phyloP scores from a whole-genome alignment of 2,888 invertebrate genomes.

The Tiliacea citrago region DNA sequence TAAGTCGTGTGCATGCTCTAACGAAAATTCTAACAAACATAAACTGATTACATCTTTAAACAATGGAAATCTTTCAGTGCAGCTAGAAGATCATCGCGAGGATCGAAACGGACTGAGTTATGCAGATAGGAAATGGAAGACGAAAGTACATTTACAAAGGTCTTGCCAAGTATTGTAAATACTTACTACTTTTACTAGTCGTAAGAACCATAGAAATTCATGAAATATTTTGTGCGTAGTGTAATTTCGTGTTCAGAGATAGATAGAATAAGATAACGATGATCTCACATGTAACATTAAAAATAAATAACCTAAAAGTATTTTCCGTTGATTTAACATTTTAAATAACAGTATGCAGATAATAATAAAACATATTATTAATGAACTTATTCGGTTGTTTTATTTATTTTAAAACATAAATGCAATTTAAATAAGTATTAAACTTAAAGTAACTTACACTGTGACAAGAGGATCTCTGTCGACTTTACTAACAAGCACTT shows the following conservation, averaged over 20 bases:
- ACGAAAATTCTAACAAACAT: slow-evolving; percentile 78
- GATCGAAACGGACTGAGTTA: slow-evolving; percentile 76
- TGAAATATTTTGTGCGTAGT: slow-evolving; percentile 56
- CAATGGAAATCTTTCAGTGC: slow-evolving; percentile 87
- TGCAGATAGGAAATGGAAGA: slow-evolving; percentile 80
- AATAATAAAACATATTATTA: slow-evolving; percentile 65
- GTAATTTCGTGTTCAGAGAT: slow-evolving; percentile 57
- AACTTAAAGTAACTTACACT: slow-evolving; percentile 84
- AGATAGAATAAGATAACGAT: slow-evolving; percentile 79
- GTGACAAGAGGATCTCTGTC: slow-evolving; percentile 95
- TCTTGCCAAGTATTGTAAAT: slow-evolving; percentile 85
- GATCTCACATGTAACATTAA: slow-evolving; percentile 82
- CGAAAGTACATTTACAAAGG: slow-evolving; percentile 79
- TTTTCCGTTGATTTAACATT: slow-evolving; percentile 53
- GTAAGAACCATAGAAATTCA: slow-evolving; percentile 61
- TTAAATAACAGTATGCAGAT: slow-evolving; percentile 53
- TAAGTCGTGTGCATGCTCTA: slow-evolving; percentile 85
- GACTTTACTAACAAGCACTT: slow-evolving; percentile 92
- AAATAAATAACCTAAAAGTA: slow-evolving; percentile 49
- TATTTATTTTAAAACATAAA: slow-evolving; percentile 32
- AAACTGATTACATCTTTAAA: slow-evolving; percentile 78
- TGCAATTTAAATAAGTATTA: background rate
- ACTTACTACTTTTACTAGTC: slow-evolving; percentile 72
- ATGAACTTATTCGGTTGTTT: slow-evolving; percentile 47
- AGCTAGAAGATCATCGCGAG: slow-evolving; percentile 82